Evolutionary conservation across 2,888 invertebrate species (phyloP), one percentile per base, ranked within the genome.

Genomic region (Watsonalla binaria): DNA sequence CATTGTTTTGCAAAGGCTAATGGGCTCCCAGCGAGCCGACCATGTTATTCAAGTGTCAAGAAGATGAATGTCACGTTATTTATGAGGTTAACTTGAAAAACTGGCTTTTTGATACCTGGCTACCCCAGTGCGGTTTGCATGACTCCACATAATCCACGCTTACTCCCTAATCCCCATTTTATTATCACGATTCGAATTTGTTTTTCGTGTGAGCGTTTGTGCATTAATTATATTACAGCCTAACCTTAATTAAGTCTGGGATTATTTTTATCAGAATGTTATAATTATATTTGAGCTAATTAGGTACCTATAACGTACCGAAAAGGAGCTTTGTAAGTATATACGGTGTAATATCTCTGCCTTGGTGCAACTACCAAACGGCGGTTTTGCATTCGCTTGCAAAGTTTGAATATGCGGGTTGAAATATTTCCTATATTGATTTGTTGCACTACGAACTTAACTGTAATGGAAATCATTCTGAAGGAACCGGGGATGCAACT

Each of bases 1-100:
- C 76, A 80, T 86, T 86, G 86, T 86, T 85, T 86, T 73, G 79
- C 72, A 85, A 84, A 86, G 85, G 86, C 84, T 86, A 86, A 85
- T 86, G 85, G 85, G 73, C 73, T 72, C 72, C 68, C 76, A 72
- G 66, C 65, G 76, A 74, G 77, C 69, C 71, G 68, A 72, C 68
- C 67, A 72, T 81, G 82, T 84, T 86, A 86, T 86, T 85, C 84
- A 86, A 82, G 83, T 84, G 86, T 86, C 87, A 86, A 68, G 79
- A 84, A 84, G 86, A 87, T 86, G 81, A 86, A 86, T 87, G 85
- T 78, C 78, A 72, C 65, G 82, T 85, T 82, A 84, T 87, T 87
- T 86, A 87, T 86, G 84, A 74, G 78, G 71, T 74, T 69, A 66
- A 57, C 63, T 68, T 72, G 69, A 72, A 78, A 80, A 80, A 80